Evolutionary conservation across 2,888 invertebrate species (phyloP).

Genomic region (Nymphalis urticae): DNA sequence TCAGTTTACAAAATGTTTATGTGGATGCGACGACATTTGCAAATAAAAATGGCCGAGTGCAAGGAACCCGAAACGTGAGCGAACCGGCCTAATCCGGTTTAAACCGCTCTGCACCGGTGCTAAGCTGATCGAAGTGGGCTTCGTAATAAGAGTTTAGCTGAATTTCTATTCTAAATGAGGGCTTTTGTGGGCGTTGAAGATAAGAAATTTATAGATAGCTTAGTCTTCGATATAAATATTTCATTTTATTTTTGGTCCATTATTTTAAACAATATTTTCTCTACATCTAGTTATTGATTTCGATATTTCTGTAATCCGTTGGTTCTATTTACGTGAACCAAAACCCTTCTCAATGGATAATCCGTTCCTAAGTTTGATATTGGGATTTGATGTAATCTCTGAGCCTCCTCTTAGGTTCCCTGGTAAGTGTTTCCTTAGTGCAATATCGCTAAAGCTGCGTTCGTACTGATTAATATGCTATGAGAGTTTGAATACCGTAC

Average conservation of each 20-base stretch:
- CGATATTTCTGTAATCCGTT: neutral
- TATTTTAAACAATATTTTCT: neutral
- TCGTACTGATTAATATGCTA: neutral
- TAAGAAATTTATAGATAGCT: neutral
- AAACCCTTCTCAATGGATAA: conserved; percentile 22
- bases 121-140: conserved; percentile 12
- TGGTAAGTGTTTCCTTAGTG: conserved; percentile 21
- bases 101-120: conserved; percentile 21
- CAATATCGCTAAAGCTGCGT: conserved; percentile 4
- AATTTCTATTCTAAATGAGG: neutral
- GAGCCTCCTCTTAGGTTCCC: conserved; percentile 17
- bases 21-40: conserved; percentile 34
- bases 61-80: conserved; percentile 43
- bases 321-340: conserved; percentile 4
- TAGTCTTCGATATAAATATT: neutral
- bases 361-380: conserved; percentile 18
- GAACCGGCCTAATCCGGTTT: conserved; percentile 32
- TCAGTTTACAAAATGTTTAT: conserved; percentile 28
- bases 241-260: neutral
- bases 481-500: neutral
- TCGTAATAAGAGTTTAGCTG: neutral
- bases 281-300: neutral
- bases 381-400: conserved; percentile 23
- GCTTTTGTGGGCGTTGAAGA: neutral
- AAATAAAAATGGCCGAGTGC: conserved; percentile 40